phyloP scores from a whole-genome alignment of 2,888 invertebrate genomes.

The Meloe dianella region DNA sequence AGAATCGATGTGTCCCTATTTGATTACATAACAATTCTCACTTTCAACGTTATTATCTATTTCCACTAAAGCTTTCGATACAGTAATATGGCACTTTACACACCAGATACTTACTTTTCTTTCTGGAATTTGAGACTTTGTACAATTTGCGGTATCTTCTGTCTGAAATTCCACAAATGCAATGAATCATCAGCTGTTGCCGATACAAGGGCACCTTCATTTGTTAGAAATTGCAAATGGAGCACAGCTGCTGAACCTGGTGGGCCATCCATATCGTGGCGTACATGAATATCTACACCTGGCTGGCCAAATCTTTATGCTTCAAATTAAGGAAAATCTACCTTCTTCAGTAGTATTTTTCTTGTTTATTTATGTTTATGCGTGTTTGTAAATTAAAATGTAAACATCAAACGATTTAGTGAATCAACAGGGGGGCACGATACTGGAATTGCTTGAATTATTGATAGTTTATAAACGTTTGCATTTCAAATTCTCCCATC shows the following conservation, averaged over 20 bases:
- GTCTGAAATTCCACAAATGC: constrained; percentile 96
- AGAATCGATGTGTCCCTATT: neutral
- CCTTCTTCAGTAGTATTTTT: no score
- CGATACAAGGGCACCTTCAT: constrained; percentile 96
- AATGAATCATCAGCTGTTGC: constrained; percentile 95
- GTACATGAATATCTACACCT: constrained; percentile 94
- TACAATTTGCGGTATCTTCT: constrained; percentile 92
- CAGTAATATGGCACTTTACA: no score
- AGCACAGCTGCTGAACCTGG: constrained; percentile 75
- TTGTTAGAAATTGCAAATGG: constrained; percentile 92
- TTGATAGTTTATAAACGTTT: no score
- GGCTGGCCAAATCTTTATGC: constrained; percentile 87
- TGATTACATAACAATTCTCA: no score
- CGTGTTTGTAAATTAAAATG: no score
- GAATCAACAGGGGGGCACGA: no score
- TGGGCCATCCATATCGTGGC: constrained; percentile 73
- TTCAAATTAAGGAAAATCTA: constrained; percentile 54
- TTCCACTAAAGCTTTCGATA: no score
- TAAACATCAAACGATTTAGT: no score
- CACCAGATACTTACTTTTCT: constrained; percentile 75
- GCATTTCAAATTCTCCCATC: no score
- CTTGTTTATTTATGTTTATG: no score
- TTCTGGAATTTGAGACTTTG: constrained; percentile 97
- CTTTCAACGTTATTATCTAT: no score
- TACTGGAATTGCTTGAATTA: no score